Evolutionary conservation across 2,113 vertebrate species (phyloP).

Genomic region (Neopipo cinnamomea): DNA sequence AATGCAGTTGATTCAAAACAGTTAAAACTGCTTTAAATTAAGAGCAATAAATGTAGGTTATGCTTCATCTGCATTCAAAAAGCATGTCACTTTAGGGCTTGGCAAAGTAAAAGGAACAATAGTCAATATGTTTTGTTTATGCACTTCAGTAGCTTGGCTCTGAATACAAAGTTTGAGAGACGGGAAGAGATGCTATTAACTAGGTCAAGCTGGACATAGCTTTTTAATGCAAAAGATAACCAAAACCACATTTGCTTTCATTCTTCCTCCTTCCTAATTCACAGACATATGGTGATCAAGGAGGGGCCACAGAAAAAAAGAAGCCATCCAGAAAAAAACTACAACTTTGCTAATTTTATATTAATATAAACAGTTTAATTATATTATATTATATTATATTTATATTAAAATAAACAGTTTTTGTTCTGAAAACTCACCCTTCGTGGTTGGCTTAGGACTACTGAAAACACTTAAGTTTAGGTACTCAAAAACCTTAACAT

Average conservation of each 20-base stretch:
- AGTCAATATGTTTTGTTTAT: background rate
- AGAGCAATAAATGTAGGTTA: background rate
- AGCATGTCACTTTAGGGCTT: background rate
- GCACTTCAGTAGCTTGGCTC: background rate
- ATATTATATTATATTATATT: no score
- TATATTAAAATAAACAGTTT: no score
- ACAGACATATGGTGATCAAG: background rate
- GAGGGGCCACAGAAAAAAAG: background rate
- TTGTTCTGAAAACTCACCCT: background rate
- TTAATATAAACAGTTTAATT: background rate
- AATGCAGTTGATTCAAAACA: background rate
- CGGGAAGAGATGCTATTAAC: background rate
- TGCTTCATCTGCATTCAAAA: background rate
- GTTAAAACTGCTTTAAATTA: background rate
- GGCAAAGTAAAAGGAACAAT: background rate
- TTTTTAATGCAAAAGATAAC: slow-evolving; percentile 9
- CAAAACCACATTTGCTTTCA: background rate
- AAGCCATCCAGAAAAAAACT: background rate
- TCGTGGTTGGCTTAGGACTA: background rate
- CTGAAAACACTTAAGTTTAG: background rate
- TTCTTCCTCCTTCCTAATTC: background rate
- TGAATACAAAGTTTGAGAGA: background rate
- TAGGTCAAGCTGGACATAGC: background rate
- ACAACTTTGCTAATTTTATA: background rate
- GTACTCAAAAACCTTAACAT: background rate